Percentiles rank a stretch among this genome's conserved stretches.
phyloP scores from a whole-genome alignment of 2,888 invertebrate species.

The Melieria crassipennis region DNA sequence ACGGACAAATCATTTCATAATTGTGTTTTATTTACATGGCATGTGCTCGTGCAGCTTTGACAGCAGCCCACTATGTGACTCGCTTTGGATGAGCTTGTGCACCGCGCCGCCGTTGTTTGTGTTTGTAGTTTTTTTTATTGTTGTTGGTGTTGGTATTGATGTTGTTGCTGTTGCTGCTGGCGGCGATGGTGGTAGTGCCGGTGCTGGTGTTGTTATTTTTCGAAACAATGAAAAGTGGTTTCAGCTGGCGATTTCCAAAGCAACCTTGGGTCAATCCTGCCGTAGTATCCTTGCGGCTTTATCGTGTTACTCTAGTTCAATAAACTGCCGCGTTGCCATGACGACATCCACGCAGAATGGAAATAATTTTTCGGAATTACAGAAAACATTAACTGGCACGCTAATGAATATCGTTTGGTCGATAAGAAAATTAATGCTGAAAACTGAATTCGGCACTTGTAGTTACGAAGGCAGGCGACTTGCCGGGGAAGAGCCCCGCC shows the following conservation, averaged over 20 bases:
- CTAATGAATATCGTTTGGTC: conserved; percentile 62
- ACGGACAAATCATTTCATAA: conserved; percentile 29
- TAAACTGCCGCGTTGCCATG: conserved; percentile 45
- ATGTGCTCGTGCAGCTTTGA: conserved; percentile 7
- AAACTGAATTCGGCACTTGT: conserved; percentile 4
- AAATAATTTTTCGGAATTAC: conserved; percentile 31
- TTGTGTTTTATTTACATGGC: conserved; percentile 34
- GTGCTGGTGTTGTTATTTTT: conserved; percentile 43
- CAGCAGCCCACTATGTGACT: neutral
- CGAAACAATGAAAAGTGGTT: conserved; percentile 44
- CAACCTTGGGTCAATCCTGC: conserved; percentile 49
- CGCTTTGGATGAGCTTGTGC: neutral
- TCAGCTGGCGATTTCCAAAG: conserved; percentile 48
- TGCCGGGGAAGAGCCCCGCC: no score
- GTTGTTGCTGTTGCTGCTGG: conserved; percentile 31
- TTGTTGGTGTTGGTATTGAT: conserved; percentile 25
- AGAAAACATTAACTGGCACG: conserved; percentile 36
- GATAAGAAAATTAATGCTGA: conserved; percentile 59
- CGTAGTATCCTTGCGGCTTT: conserved; percentile 46
- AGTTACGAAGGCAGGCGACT: no score
- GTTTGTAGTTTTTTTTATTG: conserved; percentile 30
- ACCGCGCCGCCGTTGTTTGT: conserved; percentile 2
- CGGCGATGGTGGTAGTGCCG: conserved; percentile 36
- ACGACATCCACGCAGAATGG: conserved; percentile 38
- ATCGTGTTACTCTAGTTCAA: conserved; percentile 44